Base-by-base conservation (phyloP, 2,797 vertebrate genomes). In the Cynodonichthys magdalenae region DNA sequence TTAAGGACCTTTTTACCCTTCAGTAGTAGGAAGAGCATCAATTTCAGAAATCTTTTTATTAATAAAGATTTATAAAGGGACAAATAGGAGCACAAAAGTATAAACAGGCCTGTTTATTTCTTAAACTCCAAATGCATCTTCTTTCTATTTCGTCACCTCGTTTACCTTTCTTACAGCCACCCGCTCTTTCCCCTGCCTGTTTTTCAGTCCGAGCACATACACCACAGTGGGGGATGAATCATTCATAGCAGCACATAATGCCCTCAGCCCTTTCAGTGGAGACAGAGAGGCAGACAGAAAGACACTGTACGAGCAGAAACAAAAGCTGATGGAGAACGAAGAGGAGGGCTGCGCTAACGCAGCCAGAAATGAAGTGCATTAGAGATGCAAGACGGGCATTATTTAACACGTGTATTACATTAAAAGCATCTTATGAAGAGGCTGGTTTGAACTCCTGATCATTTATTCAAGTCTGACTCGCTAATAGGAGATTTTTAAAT, bases 161-260 rank as follows among this genome's bases (percentile, higher is more conserved):
- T 52, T 66, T 69, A 45, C 69, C 74, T 69, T 66, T 50, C 36
- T 64, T 71, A 31, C 56, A 65, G 51, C 60, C 29, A 63, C 51
- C 68, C 50, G 72, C 69, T 59, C 64, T 55, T 49, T 36, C 55
- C 75, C 73, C 53, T 59, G 31, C 41, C 55, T 77, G 49, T 82
- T 89, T 89, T 77, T 69, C 56, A 91, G 86, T 88, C 85, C 62
- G 36, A 59, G 80, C 83, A 87, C 87, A 84, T 61, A 72, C 85
- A 53, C 56, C 74, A 82, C 56, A 65, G 77, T 71, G 79, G 59
- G 59, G 39, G 50, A 90, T 91, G 87, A 91, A 92, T 90, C 89
- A 92, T 89, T 90, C 84, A 92, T 87, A 82, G 77, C 77, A 36
- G 83, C 85, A 81, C 83, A 84, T 78, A 85, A 85, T 83, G 83